Percentiles rank a stretch among this genome's conserved stretches.
phyloP scores from a whole-genome alignment of 2,797 vertebrate species.

The Bradypus variegatus region DNA sequence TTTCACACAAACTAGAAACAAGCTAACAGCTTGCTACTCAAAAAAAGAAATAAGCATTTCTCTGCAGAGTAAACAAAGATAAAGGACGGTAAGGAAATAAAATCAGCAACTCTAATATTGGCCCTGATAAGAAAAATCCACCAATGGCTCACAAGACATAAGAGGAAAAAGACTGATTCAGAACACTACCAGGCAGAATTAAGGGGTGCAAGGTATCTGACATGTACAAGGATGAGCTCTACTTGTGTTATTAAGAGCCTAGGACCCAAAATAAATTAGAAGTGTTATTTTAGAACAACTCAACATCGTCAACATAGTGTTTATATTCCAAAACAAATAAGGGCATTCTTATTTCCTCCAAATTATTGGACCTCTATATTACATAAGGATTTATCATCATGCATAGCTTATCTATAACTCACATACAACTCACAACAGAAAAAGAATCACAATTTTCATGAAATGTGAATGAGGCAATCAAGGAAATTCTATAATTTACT shows the following conservation, averaged over 20 bases:
- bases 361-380: neutral
- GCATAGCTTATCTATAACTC: neutral
- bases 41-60: conserved; percentile 70
- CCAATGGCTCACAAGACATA: neutral
- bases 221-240: neutral
- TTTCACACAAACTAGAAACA: conserved; percentile 71
- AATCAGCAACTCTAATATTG: conserved; percentile 65
- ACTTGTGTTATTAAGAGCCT: neutral
- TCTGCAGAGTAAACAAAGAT: conserved; percentile 66
- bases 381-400: neutral
- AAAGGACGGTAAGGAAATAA: conserved; percentile 58
- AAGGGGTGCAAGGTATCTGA: neutral
- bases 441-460: neutral
- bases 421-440: neutral
- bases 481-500: neutral
- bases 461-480: neutral
- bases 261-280: neutral
- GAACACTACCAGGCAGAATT: neutral
- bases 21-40: conserved; percentile 71
- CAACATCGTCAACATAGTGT: neutral
- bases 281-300: neutral
- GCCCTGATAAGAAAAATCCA: conserved; percentile 2
- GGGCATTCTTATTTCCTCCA: neutral
- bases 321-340: neutral
- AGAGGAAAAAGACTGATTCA: neutral